Evolutionary conservation across 2,888 invertebrate genomes (phyloP).

Genomic region (Lobophora halterata): DNA sequence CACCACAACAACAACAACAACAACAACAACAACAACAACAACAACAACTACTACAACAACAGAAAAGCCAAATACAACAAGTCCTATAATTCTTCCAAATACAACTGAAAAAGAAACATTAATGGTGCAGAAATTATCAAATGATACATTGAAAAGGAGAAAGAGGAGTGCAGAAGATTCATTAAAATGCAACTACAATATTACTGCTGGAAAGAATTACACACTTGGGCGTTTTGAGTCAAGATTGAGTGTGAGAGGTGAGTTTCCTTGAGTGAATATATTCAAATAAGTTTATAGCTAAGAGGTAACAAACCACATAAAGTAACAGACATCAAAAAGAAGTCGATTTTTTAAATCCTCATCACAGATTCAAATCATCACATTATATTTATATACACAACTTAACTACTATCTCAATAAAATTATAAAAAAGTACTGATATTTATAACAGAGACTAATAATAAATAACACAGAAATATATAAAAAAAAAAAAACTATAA

Average conservation of each 20-base stretch:
- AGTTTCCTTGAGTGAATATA: no score
- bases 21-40: conserved; percentile 56
- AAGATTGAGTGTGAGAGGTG: conserved; percentile 85
- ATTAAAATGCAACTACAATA: conserved; percentile 70
- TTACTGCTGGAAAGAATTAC: conserved; percentile 83
- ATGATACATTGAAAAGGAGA: conserved; percentile 25
- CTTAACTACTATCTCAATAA: no score
- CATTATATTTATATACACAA: no score
- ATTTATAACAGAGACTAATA: no score
- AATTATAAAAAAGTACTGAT: no score
- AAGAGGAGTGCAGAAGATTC: conserved; percentile 40
- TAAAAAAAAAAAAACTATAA: no score
- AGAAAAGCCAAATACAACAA: conserved; percentile 2
- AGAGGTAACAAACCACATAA: no score
- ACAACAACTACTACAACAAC: conserved; percentile 46
- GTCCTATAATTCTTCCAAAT: background rate
- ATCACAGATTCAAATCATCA: no score
- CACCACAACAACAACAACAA: conserved; percentile 66
- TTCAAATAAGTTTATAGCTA: no score
- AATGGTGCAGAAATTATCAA: conserved; percentile 1
- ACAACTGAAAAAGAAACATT: background rate
- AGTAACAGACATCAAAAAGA: no score
- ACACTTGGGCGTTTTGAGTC: conserved; percentile 87
- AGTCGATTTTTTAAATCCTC: no score
- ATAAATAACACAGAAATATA: no score